Percentiles rank a stretch among this genome's conserved stretches.
These are phyloP conservation scores for Pachydiplax longipennis DNA, from an alignment of 2,888 invertebrate genomes.

Conservation along the genomic window DNA sequence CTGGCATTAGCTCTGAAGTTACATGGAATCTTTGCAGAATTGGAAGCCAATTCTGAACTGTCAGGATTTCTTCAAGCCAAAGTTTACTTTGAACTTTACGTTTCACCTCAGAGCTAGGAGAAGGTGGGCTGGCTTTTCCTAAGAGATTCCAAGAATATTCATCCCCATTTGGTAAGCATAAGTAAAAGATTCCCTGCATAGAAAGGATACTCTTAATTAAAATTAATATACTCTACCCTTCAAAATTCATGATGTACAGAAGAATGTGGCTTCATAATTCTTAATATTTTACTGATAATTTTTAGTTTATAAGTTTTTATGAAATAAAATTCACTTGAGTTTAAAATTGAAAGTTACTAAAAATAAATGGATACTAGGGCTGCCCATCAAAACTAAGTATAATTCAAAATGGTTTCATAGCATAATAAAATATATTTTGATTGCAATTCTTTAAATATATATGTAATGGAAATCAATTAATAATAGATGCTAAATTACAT, in stretches of 20 bases:
- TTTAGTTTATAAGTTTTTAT: too few relatives aligned
- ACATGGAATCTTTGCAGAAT: neutral
- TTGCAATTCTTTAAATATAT: neutral
- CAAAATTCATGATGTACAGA: neutral
- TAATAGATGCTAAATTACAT: neutral
- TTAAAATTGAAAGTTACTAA: too few relatives aligned
- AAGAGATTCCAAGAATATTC: conserved; percentile 9
- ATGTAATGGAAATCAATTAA: neutral
- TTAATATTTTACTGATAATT: too few relatives aligned
- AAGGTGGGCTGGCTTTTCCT: neutral
- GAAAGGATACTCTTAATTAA: neutral
- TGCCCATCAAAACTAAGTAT: too few relatives aligned
- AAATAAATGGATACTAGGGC: too few relatives aligned
- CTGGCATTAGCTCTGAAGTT: neutral
- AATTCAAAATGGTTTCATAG: too few relatives aligned
- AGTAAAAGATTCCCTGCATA: neutral
- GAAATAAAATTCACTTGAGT: too few relatives aligned
- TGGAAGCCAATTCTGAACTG: neutral
- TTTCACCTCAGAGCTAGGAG: neutral
- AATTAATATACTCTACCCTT: neutral
- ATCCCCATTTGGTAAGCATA: conserved; percentile 1
- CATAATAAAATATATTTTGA: neutral
- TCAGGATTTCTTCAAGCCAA: neutral
- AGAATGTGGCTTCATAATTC: neutral
- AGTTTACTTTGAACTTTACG: neutral